phyloP scores from a whole-genome alignment of 2,113 vertebrate genomes.

The Apodemus sylvaticus region DNA sequence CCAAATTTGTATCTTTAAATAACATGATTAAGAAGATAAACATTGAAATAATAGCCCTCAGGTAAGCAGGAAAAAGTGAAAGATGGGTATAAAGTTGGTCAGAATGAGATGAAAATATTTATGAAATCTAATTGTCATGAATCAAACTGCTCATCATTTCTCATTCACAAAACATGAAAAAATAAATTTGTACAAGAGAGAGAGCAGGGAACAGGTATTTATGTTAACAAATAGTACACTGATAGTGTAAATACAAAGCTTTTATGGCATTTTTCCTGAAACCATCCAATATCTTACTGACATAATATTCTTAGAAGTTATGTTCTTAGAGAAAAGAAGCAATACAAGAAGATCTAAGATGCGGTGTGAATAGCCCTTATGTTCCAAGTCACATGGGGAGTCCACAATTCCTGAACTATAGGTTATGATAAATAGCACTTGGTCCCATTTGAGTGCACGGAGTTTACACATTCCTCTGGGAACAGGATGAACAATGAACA shows the following conservation, averaged over 20 bases:
- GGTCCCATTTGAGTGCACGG: background rate
- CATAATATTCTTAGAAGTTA: background rate
- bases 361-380: background rate
- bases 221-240: constrained; percentile 7
- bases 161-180: constrained; percentile 38
- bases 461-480: background rate
- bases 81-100: background rate
- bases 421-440: background rate
- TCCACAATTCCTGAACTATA: background rate
- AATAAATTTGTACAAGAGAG: constrained; percentile 21
- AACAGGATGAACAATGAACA: background rate
- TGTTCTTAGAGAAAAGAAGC: background rate
- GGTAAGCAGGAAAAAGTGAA: background rate
- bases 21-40: background rate
- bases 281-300: constrained; percentile 19
- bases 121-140: constrained; percentile 24
- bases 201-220: background rate
- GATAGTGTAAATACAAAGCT: background rate
- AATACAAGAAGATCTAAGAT: background rate
- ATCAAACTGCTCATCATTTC: constrained; percentile 11
- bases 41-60: background rate
- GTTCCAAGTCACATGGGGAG: background rate
- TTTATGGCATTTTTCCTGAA: constrained; percentile 34
- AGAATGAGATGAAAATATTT: constrained; percentile 30
- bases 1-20: constrained; percentile 13